Base-by-base conservation (phyloP, 2,797 vertebrate species). In the Thamnophis elegans region DNA sequence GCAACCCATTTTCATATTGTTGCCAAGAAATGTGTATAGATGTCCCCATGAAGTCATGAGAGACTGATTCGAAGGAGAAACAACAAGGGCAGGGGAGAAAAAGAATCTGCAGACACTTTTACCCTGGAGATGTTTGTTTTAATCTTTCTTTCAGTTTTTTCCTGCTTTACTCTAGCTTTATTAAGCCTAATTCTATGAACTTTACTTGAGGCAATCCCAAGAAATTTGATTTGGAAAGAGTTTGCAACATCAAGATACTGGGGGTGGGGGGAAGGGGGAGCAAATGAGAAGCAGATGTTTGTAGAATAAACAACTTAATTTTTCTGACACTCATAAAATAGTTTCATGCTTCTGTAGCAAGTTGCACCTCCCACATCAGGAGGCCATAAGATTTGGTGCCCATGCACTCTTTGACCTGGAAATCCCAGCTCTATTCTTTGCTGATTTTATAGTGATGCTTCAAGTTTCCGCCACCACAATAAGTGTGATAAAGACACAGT, bases 401-500 rank as follows among this genome's bases (percentile, higher is more conserved):
- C 88, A 51, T 85, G 87, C 94, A 90, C 95, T 92, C 90, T 73
- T 94, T 91, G 94, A 87, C 94, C 94, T 91, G 0, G 0, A 93
- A 60, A 95, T 89, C 94, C 68, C 10, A 22, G 60, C 60, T 58
- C 58, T 62, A 32, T 85, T 94, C 93, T 94, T 89, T 93, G 16
- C 65, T 89, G 91, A 78, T 94, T 95, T 95, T 93, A 94, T 9
- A 89, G 47, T 9, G 22, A 90, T 7, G 1, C 92, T 95, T 89
- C 54, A 16, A 82, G 86, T 32, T 91, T 86, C 86, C 26, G 5
- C 20, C 93, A 25, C 60, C 55, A 88, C 65, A 25, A 68, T 96
- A 97, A 95, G 97, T 97, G 97, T 97, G 97, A 98, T 96, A 96
- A 97, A 97, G 95, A 95, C 96, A 94, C 60, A 42, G 94, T 98